Percentiles rank a stretch among this genome's conserved stretches.
Evolutionary conservation across 1,140 invertebrate species (phyloP).

Genomic region (Catajapyx aquilonaris): DNA sequence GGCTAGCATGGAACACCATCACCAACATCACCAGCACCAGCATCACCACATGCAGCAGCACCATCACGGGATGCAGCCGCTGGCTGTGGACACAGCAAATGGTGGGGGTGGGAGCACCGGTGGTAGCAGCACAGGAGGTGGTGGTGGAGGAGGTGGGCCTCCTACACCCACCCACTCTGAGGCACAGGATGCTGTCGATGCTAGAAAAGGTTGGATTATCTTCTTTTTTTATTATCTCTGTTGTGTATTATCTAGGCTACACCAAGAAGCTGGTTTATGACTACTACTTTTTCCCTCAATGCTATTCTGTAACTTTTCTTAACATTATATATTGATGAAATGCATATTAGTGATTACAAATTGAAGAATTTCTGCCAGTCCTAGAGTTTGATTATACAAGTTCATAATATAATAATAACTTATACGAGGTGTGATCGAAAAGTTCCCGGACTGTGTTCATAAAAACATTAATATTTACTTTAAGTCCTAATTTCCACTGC

Average conservation of each 20-base stretch:
- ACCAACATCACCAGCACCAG: slow-evolving; percentile 3
- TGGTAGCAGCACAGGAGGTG: slow-evolving; percentile 12
- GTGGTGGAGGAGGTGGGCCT: slow-evolving; percentile 36
- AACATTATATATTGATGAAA: too few species aligned
- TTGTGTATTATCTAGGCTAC: too few species aligned
- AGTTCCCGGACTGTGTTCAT: too few species aligned
- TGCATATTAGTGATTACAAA: too few species aligned
- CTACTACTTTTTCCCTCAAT: slow-evolving; percentile 11
- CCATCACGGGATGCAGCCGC: slow-evolving; percentile 13
- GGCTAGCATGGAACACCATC: slow-evolving; percentile 14
- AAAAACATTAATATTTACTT: too few species aligned
- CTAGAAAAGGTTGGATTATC: slow-evolving; percentile 27
- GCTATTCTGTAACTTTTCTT: too few species aligned
- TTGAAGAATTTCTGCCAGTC: too few species aligned
- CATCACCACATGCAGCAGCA: slow-evolving; percentile 5
- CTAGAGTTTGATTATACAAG: too few species aligned
- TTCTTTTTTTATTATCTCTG: neutral
- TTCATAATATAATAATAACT: too few species aligned
- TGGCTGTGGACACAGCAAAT: slow-evolving; percentile 33
- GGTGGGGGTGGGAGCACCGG: slow-evolving; percentile 20
- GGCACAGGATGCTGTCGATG: slow-evolving; percentile 35
- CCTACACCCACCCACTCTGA: slow-evolving; percentile 48
- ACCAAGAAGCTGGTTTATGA: neutral
- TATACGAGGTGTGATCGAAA: too few species aligned
- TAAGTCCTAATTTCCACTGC: too few species aligned